phyloP scores from a whole-genome alignment of 1,140 invertebrate genomes.

The Steinernema khuongi region DNA sequence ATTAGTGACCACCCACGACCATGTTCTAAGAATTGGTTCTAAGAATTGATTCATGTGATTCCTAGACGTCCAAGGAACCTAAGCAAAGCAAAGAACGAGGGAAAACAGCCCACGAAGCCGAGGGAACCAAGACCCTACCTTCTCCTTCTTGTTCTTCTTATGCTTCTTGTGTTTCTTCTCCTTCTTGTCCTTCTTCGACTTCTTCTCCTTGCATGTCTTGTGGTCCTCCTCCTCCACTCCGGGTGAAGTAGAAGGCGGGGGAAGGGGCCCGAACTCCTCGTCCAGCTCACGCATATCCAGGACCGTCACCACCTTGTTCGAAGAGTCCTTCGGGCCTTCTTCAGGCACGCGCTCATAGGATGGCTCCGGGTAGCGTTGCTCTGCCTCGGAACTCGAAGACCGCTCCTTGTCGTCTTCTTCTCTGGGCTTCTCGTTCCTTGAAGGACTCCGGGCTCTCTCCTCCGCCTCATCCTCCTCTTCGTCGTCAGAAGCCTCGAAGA shows the following conservation, averaged over 20 bases:
- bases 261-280: conserved; percentile 27
- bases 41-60: too few relatives aligned
- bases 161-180: conserved; percentile 29
- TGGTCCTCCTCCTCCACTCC: conserved; percentile 12
- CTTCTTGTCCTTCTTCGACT: conserved; percentile 29
- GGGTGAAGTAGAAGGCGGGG: neutral
- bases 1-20: conserved; percentile 23
- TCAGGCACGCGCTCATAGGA: neutral
- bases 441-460: neutral
- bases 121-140: too few relatives aligned
- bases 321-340: conserved; percentile 21
- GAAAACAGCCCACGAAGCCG: too few relatives aligned
- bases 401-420: conserved; percentile 24
- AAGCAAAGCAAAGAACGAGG: too few relatives aligned
- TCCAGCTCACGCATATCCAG: conserved; percentile 22
- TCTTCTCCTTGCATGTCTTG: neutral
- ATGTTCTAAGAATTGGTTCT: conserved; percentile 30
- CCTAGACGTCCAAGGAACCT: too few relatives aligned
- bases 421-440: conserved; percentile 2
- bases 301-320: conserved; percentile 19
- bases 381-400: neutral
- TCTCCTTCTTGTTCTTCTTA: conserved; percentile 37
- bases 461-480: conserved; percentile 60
- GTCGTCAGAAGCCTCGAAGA: conserved; percentile 63
- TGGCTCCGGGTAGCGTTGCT: neutral